These are phyloP conservation scores for Mystacornis crossleyi DNA, from an alignment of 2,113 vertebrate species.

Conservation along the genomic window DNA sequence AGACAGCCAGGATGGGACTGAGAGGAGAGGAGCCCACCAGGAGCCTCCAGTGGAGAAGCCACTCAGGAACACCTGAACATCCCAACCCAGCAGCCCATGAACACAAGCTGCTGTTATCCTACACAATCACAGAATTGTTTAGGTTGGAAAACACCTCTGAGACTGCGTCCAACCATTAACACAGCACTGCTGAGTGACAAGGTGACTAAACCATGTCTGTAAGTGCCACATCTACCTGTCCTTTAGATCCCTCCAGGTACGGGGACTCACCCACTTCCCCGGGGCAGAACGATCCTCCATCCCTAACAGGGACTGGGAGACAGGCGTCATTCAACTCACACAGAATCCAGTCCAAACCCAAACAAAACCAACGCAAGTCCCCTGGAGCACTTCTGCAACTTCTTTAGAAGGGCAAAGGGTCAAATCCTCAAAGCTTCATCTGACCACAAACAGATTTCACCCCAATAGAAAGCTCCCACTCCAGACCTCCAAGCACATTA, in stretches of 20 bases:
- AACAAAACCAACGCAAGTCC: not conserved
- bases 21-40: too few species aligned
- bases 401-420: not conserved
- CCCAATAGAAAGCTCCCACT: not conserved
- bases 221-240: rapidly evolving
- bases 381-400: not conserved
- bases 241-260: not conserved
- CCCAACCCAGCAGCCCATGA: not conserved
- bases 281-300: not conserved
- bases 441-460: not conserved
- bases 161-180: not conserved
- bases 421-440: not conserved
- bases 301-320: not conserved
- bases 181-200: not conserved
- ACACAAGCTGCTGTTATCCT: not conserved
- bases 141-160: not conserved
- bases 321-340: not conserved
- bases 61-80: not conserved
- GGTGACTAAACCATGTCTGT: not conserved
- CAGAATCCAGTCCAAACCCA: not conserved
- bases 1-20: not conserved
- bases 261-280: not conserved
- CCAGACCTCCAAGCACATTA: not conserved
- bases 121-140: not conserved
- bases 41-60: not conserved